A percentile compares a stretch with the other conserved stretches of the same genome.
phyloP scores from a whole-genome alignment of 1,140 invertebrate species.

The Saccostrea echinata region DNA sequence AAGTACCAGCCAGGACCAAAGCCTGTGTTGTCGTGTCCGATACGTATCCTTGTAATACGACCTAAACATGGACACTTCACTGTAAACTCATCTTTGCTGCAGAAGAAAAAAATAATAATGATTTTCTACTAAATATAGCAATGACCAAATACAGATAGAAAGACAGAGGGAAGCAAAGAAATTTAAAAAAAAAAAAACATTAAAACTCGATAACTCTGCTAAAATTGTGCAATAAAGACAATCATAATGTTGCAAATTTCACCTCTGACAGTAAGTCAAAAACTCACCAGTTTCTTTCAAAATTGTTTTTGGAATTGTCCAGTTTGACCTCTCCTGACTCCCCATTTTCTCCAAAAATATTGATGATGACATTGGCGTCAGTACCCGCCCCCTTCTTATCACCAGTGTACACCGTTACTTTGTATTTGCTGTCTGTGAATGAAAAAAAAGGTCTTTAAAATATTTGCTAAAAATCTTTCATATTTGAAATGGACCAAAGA shows the following conservation, averaged over 20 bases:
- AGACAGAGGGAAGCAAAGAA: neutral
- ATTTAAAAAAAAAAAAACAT: neutral
- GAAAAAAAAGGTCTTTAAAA: neutral
- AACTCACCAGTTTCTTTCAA: constrained; percentile 75
- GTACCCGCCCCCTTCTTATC: constrained; percentile 80
- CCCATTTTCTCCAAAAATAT: constrained; percentile 81
- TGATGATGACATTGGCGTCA: constrained; percentile 79
- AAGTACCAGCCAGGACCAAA: constrained; percentile 79
- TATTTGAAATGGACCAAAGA: neutral
- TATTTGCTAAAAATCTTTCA: neutral
- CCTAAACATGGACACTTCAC: constrained; percentile 77
- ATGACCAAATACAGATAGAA: neutral
- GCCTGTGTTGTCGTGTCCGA: constrained; percentile 79
- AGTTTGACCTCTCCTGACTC: constrained; percentile 76
- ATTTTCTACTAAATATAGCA: neutral
- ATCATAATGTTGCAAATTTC: neutral
- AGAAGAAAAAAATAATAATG: neutral
- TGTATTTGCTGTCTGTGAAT: constrained; percentile 75
- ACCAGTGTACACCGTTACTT: constrained; percentile 80
- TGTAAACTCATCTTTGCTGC: constrained; percentile 77
- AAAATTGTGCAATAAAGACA: neutral
- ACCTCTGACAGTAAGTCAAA: neutral
- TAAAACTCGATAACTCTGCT: neutral
- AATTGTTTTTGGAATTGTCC: constrained; percentile 67
- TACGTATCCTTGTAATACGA: constrained; percentile 73